phyloP scores from a whole-genome alignment of 2,797 vertebrate genomes.

The Eospalax fontanierii region DNA sequence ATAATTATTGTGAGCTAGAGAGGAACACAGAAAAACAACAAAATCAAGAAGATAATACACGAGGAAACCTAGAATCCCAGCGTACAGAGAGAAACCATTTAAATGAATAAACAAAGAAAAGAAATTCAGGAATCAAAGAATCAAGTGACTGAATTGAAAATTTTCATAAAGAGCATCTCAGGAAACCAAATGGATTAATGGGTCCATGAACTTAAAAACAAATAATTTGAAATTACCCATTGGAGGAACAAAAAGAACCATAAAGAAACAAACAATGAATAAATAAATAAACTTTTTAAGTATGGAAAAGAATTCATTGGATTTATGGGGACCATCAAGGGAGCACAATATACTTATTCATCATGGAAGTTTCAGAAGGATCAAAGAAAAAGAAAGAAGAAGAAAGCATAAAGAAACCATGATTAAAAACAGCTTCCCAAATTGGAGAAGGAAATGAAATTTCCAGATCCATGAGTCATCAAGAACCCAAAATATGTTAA shows the following conservation, averaged over 20 bases:
- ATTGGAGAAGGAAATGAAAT: neutral
- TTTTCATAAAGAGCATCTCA: neutral
- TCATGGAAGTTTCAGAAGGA: neutral
- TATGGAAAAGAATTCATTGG: too few relatives aligned
- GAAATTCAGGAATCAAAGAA: too few relatives aligned
- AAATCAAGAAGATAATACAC: too few relatives aligned
- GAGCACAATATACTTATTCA: neutral
- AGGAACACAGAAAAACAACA: too few relatives aligned
- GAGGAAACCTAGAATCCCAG: too few relatives aligned
- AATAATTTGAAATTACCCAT: neutral
- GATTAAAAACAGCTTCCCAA: neutral
- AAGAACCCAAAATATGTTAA: neutral
- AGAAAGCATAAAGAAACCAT: neutral
- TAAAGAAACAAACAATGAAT: too few relatives aligned
- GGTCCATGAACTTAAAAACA: neutral
- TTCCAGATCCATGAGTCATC: neutral
- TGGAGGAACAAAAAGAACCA: neutral
- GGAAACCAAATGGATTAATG: neutral
- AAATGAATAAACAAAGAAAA: too few relatives aligned
- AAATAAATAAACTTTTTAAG: neutral
- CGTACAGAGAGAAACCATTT: too few relatives aligned
- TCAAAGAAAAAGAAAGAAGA: neutral
- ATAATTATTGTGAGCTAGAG: too few relatives aligned
- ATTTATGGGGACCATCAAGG: neutral
- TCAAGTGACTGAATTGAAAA: too few relatives aligned